Evolutionary conservation across 2,888 invertebrate genomes (phyloP).

Genomic region (Zygogramma bicolorata): DNA sequence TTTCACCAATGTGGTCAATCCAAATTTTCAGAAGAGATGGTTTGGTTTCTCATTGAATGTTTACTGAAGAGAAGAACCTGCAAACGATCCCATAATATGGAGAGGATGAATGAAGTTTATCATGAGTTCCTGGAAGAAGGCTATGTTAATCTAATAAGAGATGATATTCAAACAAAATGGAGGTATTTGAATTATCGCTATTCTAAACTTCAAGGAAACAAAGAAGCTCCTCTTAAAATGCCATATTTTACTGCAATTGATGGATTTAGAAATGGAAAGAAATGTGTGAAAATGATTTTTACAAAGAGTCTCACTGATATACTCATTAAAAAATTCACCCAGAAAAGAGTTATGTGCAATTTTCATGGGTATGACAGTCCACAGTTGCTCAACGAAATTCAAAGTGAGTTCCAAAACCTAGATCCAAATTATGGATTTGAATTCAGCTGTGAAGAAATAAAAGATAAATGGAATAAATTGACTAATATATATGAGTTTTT

Average conservation of each 20-base stretch:
- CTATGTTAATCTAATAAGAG: slow-evolving; percentile 14
- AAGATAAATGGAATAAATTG: slow-evolving; percentile 22
- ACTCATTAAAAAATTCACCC: slow-evolving; percentile 26
- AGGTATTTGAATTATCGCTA: slow-evolving; percentile 22
- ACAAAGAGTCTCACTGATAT: slow-evolving; percentile 28
- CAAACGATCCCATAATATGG: slow-evolving; percentile 19
- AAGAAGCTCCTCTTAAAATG: slow-evolving; percentile 12
- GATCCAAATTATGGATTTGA: slow-evolving; percentile 17
- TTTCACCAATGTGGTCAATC: slow-evolving; percentile 19
- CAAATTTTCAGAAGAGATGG: slow-evolving; percentile 29
- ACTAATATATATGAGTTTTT: slow-evolving; percentile 19
- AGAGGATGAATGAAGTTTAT: slow-evolving; percentile 23
- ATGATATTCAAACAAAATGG: slow-evolving; percentile 31
- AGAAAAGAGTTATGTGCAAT: slow-evolving; percentile 23
- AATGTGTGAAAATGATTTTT: slow-evolving; percentile 23
- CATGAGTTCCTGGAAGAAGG: slow-evolving; percentile 23
- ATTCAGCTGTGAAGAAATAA: slow-evolving; percentile 22
- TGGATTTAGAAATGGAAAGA: slow-evolving; percentile 7
- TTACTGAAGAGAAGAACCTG: slow-evolving; percentile 21
- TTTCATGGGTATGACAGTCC: slow-evolving; percentile 31
- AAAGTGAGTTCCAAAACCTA: slow-evolving; percentile 22
- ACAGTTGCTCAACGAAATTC: slow-evolving; percentile 26
- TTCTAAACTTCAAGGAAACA: slow-evolving; percentile 15
- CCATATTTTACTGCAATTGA: slow-evolving; percentile 25
- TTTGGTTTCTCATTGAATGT: slow-evolving; percentile 30